A percentile compares a stretch with the other conserved stretches of the same genome.
Conservation (phyloP, 2,113 vertebrate species). For the Micromys minutus region DNA sequence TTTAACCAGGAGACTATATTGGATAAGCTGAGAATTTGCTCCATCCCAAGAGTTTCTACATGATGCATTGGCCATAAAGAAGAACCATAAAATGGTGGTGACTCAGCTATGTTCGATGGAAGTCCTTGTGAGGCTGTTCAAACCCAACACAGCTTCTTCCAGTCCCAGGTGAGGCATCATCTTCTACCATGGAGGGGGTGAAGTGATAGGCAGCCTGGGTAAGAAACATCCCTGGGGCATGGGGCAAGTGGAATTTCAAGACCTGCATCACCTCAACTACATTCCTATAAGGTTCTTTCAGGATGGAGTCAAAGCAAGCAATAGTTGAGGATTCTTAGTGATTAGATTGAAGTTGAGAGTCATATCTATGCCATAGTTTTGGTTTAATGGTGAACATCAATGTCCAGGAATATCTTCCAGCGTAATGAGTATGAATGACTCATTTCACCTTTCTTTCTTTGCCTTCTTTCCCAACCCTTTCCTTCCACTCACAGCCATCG, state of each 20-base stretch:
- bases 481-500: no score
- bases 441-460: background rate
- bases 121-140: conserved; percentile 87
- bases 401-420: background rate
- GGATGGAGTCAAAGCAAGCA: background rate
- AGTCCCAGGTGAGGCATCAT: conserved; percentile 83
- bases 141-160: conserved; percentile 77
- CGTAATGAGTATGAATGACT: rapidly evolving
- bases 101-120: conserved; percentile 83
- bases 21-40: conserved; percentile 85
- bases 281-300: background rate
- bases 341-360: background rate
- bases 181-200: conserved; percentile 88
- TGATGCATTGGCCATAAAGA: conserved; percentile 30
- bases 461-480: background rate
- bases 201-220: conserved; percentile 86
- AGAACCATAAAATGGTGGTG: conserved; percentile 78
- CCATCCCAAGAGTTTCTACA: conserved; percentile 76
- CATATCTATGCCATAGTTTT: background rate
- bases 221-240: conserved; percentile 50
- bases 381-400: background rate
- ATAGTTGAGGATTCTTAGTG: background rate
- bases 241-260: background rate
- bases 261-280: rapidly evolving
- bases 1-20: conserved; percentile 85